phyloP scores from a whole-genome alignment of 2,797 vertebrate genomes.

The Crenichthys baileyi region DNA sequence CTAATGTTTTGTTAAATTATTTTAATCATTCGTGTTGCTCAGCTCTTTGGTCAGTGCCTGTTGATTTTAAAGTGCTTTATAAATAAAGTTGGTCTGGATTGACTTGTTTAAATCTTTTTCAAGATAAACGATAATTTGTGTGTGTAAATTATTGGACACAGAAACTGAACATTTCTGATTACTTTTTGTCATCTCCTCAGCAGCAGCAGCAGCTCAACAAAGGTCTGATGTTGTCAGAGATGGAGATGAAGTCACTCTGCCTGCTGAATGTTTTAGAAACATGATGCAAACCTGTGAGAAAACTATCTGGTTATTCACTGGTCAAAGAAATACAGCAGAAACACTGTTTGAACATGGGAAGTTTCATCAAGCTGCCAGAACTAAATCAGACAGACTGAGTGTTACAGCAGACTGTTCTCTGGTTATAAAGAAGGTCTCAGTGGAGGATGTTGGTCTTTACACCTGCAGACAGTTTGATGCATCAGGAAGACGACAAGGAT shows the following conservation, averaged over 20 bases:
- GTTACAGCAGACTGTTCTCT: not conserved
- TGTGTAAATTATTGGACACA: not conserved
- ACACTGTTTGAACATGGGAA: not conserved
- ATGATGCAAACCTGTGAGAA: not conserved
- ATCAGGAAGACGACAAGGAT: not conserved
- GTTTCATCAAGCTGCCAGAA: not conserved
- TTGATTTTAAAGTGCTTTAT: too few species aligned
- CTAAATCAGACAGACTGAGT: not conserved
- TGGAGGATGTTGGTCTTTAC: not conserved
- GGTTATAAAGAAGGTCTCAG: slow-evolving; percentile 15
- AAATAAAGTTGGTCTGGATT: too few species aligned
- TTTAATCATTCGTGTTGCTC: too few species aligned
- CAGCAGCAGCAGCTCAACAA: not conserved
- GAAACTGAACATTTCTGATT: not conserved
- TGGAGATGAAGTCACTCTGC: slow-evolving; percentile 18
- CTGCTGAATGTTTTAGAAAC: not conserved
- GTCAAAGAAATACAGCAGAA: fast-evolving
- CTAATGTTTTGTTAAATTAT: too few species aligned
- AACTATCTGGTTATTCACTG: not conserved
- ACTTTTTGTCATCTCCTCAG: not conserved
- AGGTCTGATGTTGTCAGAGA: not conserved
- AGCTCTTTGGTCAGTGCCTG: too few species aligned
- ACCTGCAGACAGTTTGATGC: too few species aligned
- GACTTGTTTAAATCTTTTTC: not conserved
- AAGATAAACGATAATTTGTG: not conserved